These are phyloP conservation scores for Drosophila kohkoa DNA, from an alignment of 1,140 invertebrate genomes.

Conservation along the genomic window DNA sequence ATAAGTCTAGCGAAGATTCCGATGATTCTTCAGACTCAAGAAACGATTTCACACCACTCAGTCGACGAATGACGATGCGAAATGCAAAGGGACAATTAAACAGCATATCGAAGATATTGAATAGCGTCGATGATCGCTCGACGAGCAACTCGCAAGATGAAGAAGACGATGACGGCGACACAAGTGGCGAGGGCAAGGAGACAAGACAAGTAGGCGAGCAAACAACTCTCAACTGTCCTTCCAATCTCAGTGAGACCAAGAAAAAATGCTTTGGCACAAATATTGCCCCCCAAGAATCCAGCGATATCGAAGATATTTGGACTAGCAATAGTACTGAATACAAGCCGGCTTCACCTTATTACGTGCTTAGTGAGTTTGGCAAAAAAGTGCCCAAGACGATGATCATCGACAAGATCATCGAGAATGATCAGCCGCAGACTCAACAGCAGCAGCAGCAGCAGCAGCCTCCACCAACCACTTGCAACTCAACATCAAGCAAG, in stretches of 20 bases:
- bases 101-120: slow-evolving; percentile 69
- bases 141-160: slow-evolving; percentile 76
- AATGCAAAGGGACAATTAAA: slow-evolving; percentile 40
- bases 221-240: slow-evolving; percentile 32
- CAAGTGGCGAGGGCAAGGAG: slow-evolving; percentile 43
- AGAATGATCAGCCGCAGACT: slow-evolving; percentile 23
- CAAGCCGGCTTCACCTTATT: slow-evolving; percentile 68
- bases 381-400: slow-evolving; percentile 64
- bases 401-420: slow-evolving; percentile 54
- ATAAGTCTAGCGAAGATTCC: slow-evolving; percentile 77
- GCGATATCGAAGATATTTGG: slow-evolving; percentile 75
- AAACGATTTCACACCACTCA: slow-evolving; percentile 59
- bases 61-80: slow-evolving; percentile 23
- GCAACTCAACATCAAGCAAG: slow-evolving; percentile 42
- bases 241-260: slow-evolving; percentile 61
- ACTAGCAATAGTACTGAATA: slow-evolving; percentile 72
- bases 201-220: slow-evolving; percentile 20
- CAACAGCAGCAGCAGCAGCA: no score
- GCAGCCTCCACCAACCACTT: background rate
- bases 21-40: slow-evolving; percentile 77
- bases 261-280: slow-evolving; percentile 43
- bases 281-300: slow-evolving; percentile 14
- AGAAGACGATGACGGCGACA: slow-evolving; percentile 69
- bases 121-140: slow-evolving; percentile 66
- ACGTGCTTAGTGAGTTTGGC: slow-evolving; percentile 67